Conservation (phyloP, 23 tunicate genomes). For the Ciona savignyi region DNA sequence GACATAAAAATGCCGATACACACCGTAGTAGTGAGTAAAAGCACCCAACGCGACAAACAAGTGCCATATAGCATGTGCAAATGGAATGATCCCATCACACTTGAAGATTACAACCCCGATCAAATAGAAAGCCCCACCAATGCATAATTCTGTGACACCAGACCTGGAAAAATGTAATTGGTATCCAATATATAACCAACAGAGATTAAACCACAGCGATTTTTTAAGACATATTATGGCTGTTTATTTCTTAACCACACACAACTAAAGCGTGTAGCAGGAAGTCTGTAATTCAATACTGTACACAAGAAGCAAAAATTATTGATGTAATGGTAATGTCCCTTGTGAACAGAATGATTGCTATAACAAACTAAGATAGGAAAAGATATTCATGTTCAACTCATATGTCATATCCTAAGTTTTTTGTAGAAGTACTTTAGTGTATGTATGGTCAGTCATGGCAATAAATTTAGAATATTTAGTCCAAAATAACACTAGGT, state of each 20-base stretch:
- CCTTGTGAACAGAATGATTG: neutral
- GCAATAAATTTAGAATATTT: no score
- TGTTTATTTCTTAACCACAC: no score
- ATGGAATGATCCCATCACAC: conserved; percentile 85
- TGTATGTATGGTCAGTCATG: no score
- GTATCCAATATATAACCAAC: neutral
- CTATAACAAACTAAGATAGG: no score
- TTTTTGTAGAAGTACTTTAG: no score
- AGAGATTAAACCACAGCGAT: no score
- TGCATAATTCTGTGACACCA: conserved; percentile 19
- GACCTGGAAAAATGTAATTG: conserved; percentile 8
- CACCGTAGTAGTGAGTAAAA: conserved; percentile 44
- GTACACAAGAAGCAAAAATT: neutral
- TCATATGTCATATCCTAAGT: no score
- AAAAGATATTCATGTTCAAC: no score
- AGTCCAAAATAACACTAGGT: no score
- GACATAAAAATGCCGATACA: conserved; percentile 34
- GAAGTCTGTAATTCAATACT: no score
- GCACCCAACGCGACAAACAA: conserved; percentile 91
- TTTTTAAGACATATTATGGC: no score
- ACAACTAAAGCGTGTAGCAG: no score
- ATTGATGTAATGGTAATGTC: neutral
- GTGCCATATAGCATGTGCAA: conserved; percentile 99
- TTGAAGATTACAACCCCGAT: conserved; percentile 83
- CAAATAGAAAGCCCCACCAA: conserved; percentile 85